Evolutionary conservation across 2,888 invertebrate species (phyloP), one percentile per base, ranked within the genome.

Genomic region (Hydriomena furcata): DNA sequence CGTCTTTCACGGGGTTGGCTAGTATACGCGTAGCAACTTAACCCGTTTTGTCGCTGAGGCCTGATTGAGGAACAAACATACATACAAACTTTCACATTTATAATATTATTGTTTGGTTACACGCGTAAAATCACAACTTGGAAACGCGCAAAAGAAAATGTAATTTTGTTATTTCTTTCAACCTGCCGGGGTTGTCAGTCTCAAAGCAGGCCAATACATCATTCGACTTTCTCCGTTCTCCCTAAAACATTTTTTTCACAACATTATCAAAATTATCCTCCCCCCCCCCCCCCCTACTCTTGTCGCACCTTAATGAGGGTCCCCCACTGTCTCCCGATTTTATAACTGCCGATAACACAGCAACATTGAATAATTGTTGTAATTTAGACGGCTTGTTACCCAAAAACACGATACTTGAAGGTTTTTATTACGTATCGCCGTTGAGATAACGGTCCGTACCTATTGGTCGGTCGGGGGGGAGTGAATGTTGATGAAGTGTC

Each of bases 301-400:
- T 52, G 56, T 49, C 71, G 69, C 73, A 79, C 80, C 78, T 79
- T 86, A 83, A 86, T 82, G 84, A 85, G 82, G 55, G 54, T 56
- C 65, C 50, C 68, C 75, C 75, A 65, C 67, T 66, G 72, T 75
- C 76, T 74, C 76, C 75, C 73, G 73, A 84, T 84, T 82, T 83
- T 80, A 83, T 81, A 82, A 79, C 84, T 83, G 83, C 86, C 86
- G 86, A 89, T 88, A 88, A 77, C 84, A 76, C 71, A 69, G 77
- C 72, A 71, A 79, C 87, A 87, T 88, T 85, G 88, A 89, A 86
- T 89, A 88, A 89, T 87, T 89, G 89, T 85, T 81, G 82, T 84
- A 82, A 87, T 88, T 87, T 82, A 82, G 78, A 65, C 74, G 71
- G 80, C 84, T 84, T 85, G 85, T 85, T 85, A 82, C 73, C 74